phyloP scores from a whole-genome alignment of 2,888 invertebrate species.

The Pyrochroa serraticornis region DNA sequence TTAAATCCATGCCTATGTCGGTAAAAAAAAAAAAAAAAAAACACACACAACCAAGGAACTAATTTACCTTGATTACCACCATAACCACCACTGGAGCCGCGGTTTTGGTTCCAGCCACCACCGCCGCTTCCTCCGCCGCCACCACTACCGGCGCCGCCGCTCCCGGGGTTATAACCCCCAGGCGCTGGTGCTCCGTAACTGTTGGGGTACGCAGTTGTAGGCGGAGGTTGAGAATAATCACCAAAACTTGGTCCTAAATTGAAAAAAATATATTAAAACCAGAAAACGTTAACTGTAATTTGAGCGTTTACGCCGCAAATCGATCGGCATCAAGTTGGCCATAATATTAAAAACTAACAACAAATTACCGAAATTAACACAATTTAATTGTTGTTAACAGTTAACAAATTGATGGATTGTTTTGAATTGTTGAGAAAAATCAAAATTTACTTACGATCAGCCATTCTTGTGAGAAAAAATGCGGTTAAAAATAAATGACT shows the following conservation, averaged over 20 bases:
- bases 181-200: constrained; percentile 39
- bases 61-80: constrained; percentile 46
- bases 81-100: constrained; percentile 39
- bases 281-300: not conserved
- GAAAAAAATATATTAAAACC: not conserved
- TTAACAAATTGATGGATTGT: not conserved
- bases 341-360: constrained; percentile 5
- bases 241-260: constrained; percentile 40
- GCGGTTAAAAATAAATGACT: not conserved
- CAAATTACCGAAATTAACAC: not conserved
- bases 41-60: not conserved
- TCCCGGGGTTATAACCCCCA: constrained; percentile 34
- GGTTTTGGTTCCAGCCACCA: constrained; percentile 44
- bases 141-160: constrained; percentile 40
- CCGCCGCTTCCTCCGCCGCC: constrained; percentile 40
- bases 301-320: too few species aligned
- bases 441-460: constrained; percentile 27
- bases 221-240: constrained; percentile 54
- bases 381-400: not conserved
- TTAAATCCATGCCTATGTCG: constrained; percentile 55
- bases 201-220: constrained; percentile 44
- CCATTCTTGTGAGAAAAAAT: constrained; percentile 13
- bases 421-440: constrained; percentile 6
- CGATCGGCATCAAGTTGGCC: not conserved
- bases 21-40: too few species aligned